Base-by-base conservation (phyloP, 2,888 invertebrate species). In the Pseudococcus jackbeardsleyi region DNA sequence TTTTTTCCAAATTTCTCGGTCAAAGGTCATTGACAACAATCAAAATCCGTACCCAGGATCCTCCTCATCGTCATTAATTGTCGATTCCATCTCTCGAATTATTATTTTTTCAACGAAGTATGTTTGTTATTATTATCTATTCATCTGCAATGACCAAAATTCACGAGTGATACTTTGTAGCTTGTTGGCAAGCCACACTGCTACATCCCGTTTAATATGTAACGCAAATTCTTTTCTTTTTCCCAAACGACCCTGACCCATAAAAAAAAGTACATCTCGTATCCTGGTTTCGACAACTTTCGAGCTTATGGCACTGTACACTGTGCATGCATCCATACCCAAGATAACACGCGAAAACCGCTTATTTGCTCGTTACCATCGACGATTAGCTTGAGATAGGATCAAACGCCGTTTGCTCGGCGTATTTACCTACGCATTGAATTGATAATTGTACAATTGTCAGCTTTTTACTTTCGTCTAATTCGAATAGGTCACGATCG, bases 401-500 rank as follows among this genome's bases (percentile, higher is more conserved):
- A 72, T 72, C 68, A 72, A 72, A 72, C 26, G 33, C 19, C 59
- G 59, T 59, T 59, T 59, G 6, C 12, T 33, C 68, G 68, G 12
- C 33, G 33, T 12, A 72, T 72, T 15, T 26, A 33, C 68, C 4
- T 22, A 12, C 26, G 68, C 33, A 72, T 33, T 72, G 68, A 72
- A 72, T 72, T 26, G 68, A 72, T 72, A 72, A 72, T 72, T 79
- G 79, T 33, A 42, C 79, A 39, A 79, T 79, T 79, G 79, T 79
- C 79, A 79, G 42, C 79, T 79, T 42, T 72, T 79, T 79, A 79
- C 79, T 79, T 79, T 79, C 79, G 79, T 79, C 46, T 42, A 79
- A 79, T 26, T 42, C 79, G 79, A 79, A 42, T 79, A 42, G 79
- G 79, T 79, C 79, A 79, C 79, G 79, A 79, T 79, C 79, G 79